Evolutionary conservation across 2,113 vertebrate genomes (phyloP), one percentile per base, ranked within the genome.

Genomic region (Glareola pratincola): DNA sequence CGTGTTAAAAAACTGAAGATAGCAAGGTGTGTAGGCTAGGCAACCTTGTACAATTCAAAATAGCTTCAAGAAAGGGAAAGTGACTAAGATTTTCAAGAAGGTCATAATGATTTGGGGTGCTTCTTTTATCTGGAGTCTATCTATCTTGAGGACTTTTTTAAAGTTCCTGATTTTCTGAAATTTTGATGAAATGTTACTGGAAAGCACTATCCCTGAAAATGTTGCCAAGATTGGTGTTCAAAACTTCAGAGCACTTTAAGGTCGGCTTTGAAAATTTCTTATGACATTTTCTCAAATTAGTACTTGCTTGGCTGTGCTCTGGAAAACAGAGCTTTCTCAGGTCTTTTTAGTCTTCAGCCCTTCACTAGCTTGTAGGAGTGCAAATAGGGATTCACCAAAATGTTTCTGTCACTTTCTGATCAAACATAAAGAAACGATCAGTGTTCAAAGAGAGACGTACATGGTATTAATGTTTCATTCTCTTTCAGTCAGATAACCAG

Each of bases 241-340:
- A 88, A 95, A 85, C 45, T 76, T 92, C 29, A 86, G 72, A 66
- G 20, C 6, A 36, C 76, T 83, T 88, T 69, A 85, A 93, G 57
- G 74, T 79, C 71, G 73, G 48, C 43, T 92, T 95, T 92, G 85
- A 90, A 96, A 93, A 66, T 47, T 39, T 85, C 50, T 69, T 37
- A 9, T 85, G 92, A 82, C 41, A 76, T 82, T 90, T 88, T 90
- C 85, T 73, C 71, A 92, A 74, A 73, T 88, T 72, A 87, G 17
- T 62, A 26, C 24, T 87, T 83, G 23, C 59, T 88, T 92, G 53
- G 39, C 30, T 82, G 51, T 71, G 41, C 59, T 78, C 24, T 92
- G 64, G 60, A 54, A 88, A 75, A 73, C 50, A 68, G 34, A 80
- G 37, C 10, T 92, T 88, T 72, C 66, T 75, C 14, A 6, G 39